phyloP scores from a whole-genome alignment of 2,797 vertebrate species.

The Bovichtus diacanthus region DNA sequence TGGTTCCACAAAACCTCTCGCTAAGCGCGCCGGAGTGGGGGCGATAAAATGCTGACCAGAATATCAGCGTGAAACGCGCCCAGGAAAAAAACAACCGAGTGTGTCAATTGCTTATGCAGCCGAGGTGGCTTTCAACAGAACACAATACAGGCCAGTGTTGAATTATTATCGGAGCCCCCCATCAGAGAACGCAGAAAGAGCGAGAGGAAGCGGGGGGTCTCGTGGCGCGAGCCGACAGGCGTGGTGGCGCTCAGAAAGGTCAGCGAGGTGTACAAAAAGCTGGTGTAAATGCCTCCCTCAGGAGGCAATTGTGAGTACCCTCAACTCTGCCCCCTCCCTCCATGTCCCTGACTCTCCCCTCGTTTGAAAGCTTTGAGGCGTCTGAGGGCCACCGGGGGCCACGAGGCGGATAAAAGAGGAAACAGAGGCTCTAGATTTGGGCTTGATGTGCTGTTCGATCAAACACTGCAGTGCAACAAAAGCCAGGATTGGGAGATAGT shows the following conservation, averaged over 20 bases:
- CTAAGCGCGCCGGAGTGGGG: conserved; percentile 26
- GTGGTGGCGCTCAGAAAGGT: conserved; percentile 67
- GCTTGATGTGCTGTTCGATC: conserved; percentile 64
- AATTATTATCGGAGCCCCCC: conserved; percentile 64
- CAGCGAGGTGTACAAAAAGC: conserved; percentile 61
- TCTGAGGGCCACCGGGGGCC: conserved; percentile 48
- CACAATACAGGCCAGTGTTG: conserved; percentile 53
- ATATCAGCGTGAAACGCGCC: conserved; percentile 43
- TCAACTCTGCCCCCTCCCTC: conserved; percentile 29
- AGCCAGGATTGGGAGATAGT: too few species aligned
- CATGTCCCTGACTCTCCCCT: conserved; percentile 4
- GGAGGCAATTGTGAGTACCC: conserved; percentile 54
- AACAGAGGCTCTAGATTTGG: conserved; percentile 52
- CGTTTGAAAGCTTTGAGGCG: conserved; percentile 61
- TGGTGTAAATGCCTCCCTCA: conserved; percentile 43
- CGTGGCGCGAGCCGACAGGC: conserved; percentile 42
- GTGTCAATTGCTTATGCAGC: conserved; percentile 60
- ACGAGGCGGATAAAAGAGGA: conserved; percentile 62
- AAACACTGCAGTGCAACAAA: conserved; percentile 48
- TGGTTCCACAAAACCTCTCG: conserved; percentile 60
- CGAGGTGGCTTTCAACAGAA: conserved; percentile 58
- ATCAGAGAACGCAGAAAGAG: conserved; percentile 39
- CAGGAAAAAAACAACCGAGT: conserved; percentile 24
- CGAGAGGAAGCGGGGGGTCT: conserved; percentile 42
- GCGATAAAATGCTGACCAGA: conserved; percentile 46